Evolutionary conservation across 2,888 invertebrate species (phyloP), one percentile per base, ranked within the genome.

Genomic region (Parthenolecanium corni): DNA sequence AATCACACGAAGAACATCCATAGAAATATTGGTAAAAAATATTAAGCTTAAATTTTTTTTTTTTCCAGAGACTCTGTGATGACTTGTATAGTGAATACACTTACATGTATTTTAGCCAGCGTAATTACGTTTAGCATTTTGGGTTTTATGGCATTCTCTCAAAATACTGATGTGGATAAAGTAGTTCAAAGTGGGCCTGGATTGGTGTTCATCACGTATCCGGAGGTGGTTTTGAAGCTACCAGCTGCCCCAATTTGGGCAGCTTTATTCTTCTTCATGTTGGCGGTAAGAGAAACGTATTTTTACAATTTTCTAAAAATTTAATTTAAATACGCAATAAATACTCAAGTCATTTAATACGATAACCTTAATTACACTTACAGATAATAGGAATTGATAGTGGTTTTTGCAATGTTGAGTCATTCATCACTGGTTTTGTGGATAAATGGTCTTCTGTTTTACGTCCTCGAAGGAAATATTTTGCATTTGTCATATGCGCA

Each of bases 61-160:
- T n/a, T n/a, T 72, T 72, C 21, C 69, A 80, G 85, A 70, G 86
- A 86, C 71, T 84, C 85, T 2, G 70, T 86, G 46, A 80, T 84
- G 58, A 85, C 85, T 1, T 84, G 84, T 69, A 73, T 81, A 40
- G 80, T 86, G 65, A 86, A 86, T 73, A 84, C 84, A 46, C 71
- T 80, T 66, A 87, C 86, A 0, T 84, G 84, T 62, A 77, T 86
- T 67, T 75, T 86, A 69, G 84, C 85, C 40, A 86, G 86, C 1
- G 81, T 84, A 68, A 84, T 86, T 63, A 86, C 86, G 12, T 86
- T 86, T 73, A 82, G 84, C 52, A 84, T 86, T 52, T 74, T 86
- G 65, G 86, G 86, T 20, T 84, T 85, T 71, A 79, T 84, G 72
- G 81, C 83, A 3, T 71, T 73, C 67, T 78, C 77, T 69, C 76